Percentiles rank a stretch among this genome's conserved stretches.
Evolutionary conservation across 2,797 vertebrate genomes (phyloP).

Genomic region (Cichlasoma orientale): DNA sequence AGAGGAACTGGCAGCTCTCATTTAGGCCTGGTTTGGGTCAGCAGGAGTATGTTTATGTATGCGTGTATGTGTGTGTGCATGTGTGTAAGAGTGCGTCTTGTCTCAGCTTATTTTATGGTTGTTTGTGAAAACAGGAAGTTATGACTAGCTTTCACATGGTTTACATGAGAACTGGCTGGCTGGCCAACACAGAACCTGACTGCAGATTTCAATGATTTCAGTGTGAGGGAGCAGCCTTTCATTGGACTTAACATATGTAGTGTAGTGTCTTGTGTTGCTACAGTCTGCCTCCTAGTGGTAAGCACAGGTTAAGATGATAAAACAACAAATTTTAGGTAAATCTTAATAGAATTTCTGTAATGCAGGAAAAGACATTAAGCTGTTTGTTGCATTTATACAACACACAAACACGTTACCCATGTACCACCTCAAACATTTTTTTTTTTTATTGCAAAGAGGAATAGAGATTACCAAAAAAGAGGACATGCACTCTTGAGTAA

Average conservation of each 20-base stretch:
- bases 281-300: slow-evolving; percentile 51
- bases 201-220: slow-evolving; percentile 44
- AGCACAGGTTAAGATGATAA: not conserved
- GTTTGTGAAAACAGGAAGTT: slow-evolving; percentile 81
- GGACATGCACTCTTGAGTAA: not conserved
- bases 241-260: not conserved
- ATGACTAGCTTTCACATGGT: slow-evolving; percentile 77
- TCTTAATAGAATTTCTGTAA: not conserved
- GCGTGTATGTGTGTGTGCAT: slow-evolving; percentile 31
- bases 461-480: not conserved
- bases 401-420: not conserved
- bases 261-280: not conserved
- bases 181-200: slow-evolving; percentile 38
- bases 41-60: slow-evolving; percentile 58
- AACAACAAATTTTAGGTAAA: not conserved
- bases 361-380: not conserved
- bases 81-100: slow-evolving; percentile 38
- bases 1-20: slow-evolving; percentile 69
- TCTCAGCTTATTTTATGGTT: slow-evolving; percentile 69
- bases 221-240: slow-evolving; percentile 31
- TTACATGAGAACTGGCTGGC: slow-evolving; percentile 59
- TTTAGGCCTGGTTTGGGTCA: slow-evolving; percentile 73
- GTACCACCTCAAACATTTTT: not conserved
- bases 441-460: not conserved
- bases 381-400: not conserved